These are phyloP conservation scores for Poeciliopsis gracilis DNA, from an alignment of 2,797 vertebrate genomes.

Conservation along the genomic window DNA sequence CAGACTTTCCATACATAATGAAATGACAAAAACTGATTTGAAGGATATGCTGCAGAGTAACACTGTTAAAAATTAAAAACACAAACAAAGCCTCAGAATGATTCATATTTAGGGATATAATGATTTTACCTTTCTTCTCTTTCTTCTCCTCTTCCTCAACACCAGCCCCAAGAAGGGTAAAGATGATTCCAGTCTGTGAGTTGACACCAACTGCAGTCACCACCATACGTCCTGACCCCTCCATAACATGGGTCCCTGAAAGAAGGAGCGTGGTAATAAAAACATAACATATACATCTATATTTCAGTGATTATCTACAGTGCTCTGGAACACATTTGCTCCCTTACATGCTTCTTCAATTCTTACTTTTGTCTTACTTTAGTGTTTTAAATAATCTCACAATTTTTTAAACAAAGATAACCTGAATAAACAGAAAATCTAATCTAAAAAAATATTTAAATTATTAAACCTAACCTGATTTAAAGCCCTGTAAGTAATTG, in stretches of 20 bases:
- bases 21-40: conserved; percentile 33
- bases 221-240: conserved; percentile 96
- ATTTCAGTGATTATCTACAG: background rate
- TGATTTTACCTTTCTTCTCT: conserved; percentile 92
- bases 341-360: background rate
- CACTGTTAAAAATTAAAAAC: conserved; percentile 27
- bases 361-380: background rate
- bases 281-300: background rate
- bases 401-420: background rate
- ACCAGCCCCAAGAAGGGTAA: conserved; percentile 93
- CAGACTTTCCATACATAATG: conserved; percentile 38
- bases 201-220: conserved; percentile 97
- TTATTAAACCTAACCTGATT: background rate
- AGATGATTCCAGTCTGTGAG: conserved; percentile 99
- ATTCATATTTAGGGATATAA: conserved; percentile 7
- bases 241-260: conserved; percentile 98
- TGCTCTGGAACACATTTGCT: background rate
- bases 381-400: background rate
- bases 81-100: background rate
- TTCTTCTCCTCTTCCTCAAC: conserved; percentile 96
- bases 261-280: background rate
- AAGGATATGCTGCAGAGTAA: conserved; percentile 32
- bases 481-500: background rate
- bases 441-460: background rate
- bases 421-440: background rate